Evolutionary conservation across 2,888 invertebrate genomes (phyloP).

Genomic region (Lathronympha strigana): DNA sequence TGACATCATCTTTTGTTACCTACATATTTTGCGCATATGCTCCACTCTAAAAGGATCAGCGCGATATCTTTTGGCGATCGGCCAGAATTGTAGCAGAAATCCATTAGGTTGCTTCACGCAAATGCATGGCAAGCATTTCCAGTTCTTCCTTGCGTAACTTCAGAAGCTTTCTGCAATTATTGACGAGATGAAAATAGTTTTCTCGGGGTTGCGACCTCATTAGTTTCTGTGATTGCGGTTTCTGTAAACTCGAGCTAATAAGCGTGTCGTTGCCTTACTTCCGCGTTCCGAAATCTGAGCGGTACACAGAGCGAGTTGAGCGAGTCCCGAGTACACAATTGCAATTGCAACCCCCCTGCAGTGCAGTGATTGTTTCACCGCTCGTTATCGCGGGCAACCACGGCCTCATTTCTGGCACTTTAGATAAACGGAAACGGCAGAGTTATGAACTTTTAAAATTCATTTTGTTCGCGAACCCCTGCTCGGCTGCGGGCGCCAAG

Average conservation of each 20-base stretch:
- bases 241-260: slow-evolving; percentile 66
- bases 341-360: slow-evolving; percentile 43
- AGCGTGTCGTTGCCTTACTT: slow-evolving; percentile 54
- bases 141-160: slow-evolving; percentile 34
- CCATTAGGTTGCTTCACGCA: slow-evolving; percentile 40
- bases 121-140: slow-evolving; percentile 40
- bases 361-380: slow-evolving; percentile 52
- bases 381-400: slow-evolving; percentile 72
- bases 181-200: slow-evolving; percentile 47
- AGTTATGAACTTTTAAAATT: slow-evolving; percentile 70
- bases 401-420: slow-evolving; percentile 74
- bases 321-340: slow-evolving; percentile 51
- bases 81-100: slow-evolving; percentile 38
- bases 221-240: slow-evolving; percentile 58
- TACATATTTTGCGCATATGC: slow-evolving; percentile 36
- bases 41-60: slow-evolving; percentile 38
- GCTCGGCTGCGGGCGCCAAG: slow-evolving; percentile 16
- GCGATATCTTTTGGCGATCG: slow-evolving; percentile 40
- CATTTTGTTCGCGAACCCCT: slow-evolving; percentile 48
- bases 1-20: slow-evolving; percentile 60
- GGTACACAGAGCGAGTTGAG: too few relatives aligned
- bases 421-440: slow-evolving; percentile 65
- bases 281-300: slow-evolving; percentile 49
- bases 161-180: slow-evolving; percentile 18
- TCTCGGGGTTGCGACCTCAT: slow-evolving; percentile 62